Conservation (phyloP, 2,113 vertebrate genomes). For the Podilymbus podiceps region DNA sequence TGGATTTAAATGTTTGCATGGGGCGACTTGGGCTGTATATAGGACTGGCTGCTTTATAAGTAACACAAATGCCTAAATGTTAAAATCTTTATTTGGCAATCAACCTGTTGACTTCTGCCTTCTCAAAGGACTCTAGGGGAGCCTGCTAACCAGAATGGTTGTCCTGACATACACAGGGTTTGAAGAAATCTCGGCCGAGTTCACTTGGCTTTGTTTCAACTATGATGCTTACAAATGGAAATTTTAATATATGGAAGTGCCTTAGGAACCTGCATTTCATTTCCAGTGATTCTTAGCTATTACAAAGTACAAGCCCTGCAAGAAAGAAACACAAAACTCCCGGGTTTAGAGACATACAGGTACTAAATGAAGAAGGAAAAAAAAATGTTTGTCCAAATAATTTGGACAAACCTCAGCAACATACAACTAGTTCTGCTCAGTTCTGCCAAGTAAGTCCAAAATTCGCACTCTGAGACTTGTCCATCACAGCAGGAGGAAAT, state of each 20-base stretch:
- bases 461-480: neutral
- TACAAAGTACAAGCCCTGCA: neutral
- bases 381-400: neutral
- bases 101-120: neutral
- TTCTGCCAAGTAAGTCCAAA: neutral
- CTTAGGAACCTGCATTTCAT: neutral
- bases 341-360: neutral
- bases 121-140: neutral
- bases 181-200: neutral
- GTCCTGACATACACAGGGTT: neutral
- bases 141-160: accelerated
- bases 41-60: neutral
- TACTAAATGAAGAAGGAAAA: neutral
- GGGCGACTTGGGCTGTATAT: neutral
- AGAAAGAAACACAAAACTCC: neutral
- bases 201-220: slow-evolving; percentile 8
- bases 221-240: neutral
- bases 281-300: neutral
- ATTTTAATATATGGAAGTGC: neutral
- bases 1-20: neutral
- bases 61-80: neutral
- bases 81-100: neutral
- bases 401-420: neutral
- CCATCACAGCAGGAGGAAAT: neutral
- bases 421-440: neutral